Base-by-base conservation (phyloP, 2,888 invertebrate genomes). In the Nudaria mundana region DNA sequence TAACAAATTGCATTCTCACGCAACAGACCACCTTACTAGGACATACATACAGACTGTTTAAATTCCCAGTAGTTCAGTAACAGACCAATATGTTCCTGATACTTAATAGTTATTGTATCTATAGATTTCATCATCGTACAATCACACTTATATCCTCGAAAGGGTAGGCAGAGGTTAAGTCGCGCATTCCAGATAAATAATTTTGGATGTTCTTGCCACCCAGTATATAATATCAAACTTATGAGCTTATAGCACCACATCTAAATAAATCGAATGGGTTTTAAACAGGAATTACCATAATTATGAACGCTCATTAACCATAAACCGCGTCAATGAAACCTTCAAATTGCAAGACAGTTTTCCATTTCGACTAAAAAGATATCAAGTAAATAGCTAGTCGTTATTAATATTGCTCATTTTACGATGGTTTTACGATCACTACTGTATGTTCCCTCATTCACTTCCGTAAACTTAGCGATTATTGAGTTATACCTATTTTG, bases 1-100 rank as follows among this genome's bases (percentile, higher is more conserved):
- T 45, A 60, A 78, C 83, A 81, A 83, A 83, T 82, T 77, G 76
- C 76, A 66, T 64, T 73, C 76, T 77, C 83, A 76, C 76, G 76
- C 69, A 50, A 23, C 54, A 47, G 42, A 42, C 42, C 37, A 43
- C 37, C 42, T 29, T 29, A 20, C 5, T 6, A 12, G 23, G 28
- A 36, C 13, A 16, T 26, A 25, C n/a, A n/a, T n/a, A n/a, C n/a
- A n/a, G n/a, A n/a, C n/a, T n/a, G n/a, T n/a, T n/a, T n/a, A n/a
- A n/a, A n/a, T n/a, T n/a, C n/a, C n/a, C n/a, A n/a, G n/a, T n/a
- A n/a, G n/a, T n/a, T n/a, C n/a, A n/a, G n/a, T n/a, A n/a, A n/a
- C n/a, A n/a, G n/a, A n/a, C n/a, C n/a, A n/a, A n/a, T n/a, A n/a
- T n/a, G n/a, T n/a, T n/a, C n/a, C n/a, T n/a, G n/a, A n/a, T n/a